Conservation (phyloP, 2,888 invertebrate genomes). For the Cotesia congregata region DNA sequence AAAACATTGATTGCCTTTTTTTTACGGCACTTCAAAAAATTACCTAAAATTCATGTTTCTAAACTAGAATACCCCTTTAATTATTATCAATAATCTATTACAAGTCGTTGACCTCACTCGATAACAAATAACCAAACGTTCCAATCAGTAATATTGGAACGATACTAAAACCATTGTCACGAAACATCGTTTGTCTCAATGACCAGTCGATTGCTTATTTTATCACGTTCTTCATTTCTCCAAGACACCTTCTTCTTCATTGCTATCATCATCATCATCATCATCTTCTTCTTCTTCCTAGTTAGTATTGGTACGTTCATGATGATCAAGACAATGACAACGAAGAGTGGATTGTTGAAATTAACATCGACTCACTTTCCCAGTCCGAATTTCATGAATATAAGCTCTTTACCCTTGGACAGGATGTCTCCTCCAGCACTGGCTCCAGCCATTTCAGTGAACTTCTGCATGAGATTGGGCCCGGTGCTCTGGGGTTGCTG, state of each 20-base stretch:
- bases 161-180: slow-evolving; percentile 33
- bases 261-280: slow-evolving; percentile 15
- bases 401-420: slow-evolving; percentile 93
- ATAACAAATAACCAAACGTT: neutral
- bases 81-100: neutral
- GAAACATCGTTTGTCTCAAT: slow-evolving; percentile 22
- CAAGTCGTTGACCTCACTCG: slow-evolving; percentile 14
- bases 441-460: slow-evolving; percentile 84
- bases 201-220: slow-evolving; percentile 8
- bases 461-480: slow-evolving; percentile 90
- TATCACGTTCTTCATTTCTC: neutral
- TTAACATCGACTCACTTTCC: slow-evolving; percentile 71
- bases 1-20: no score
- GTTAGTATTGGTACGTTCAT: slow-evolving; percentile 2
- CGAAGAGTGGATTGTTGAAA: slow-evolving; percentile 27
- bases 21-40: no score
- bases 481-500: slow-evolving; percentile 70
- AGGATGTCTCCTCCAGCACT: slow-evolving; percentile 91
- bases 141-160: neutral
- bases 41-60: no score
- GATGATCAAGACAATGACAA: slow-evolving; percentile 38
- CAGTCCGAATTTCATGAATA: slow-evolving; percentile 94
- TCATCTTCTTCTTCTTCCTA: slow-evolving; percentile 11
- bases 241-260: slow-evolving; percentile 4
- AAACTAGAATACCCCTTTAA: neutral